Evolutionary conservation across 2,797 vertebrate species (phyloP).

Genomic region (Pogoniulus pusillus): DNA sequence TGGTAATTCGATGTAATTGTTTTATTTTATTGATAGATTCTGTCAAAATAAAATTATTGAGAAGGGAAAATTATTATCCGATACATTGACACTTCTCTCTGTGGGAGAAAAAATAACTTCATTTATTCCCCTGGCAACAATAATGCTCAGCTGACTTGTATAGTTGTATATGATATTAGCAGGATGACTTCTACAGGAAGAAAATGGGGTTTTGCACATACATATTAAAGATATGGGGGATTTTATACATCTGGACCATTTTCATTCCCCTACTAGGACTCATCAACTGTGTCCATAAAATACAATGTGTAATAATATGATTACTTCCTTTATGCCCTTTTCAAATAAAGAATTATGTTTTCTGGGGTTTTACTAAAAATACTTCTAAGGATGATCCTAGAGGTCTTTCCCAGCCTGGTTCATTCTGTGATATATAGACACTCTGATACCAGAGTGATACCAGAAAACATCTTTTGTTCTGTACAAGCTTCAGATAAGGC

Average conservation of each 20-base stretch:
- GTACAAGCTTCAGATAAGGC: not conserved
- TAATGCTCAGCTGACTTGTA: not conserved
- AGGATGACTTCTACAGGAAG: not conserved
- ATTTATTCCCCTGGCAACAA: not conserved
- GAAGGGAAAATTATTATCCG: not conserved
- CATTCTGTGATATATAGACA: not conserved
- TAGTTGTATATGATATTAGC: not conserved
- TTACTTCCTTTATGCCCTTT: not conserved
- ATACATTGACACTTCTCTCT: not conserved
- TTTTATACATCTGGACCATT: not conserved
- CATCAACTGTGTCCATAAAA: not conserved
- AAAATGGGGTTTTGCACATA: not conserved
- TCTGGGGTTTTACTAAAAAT: not conserved
- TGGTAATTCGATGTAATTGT: not conserved
- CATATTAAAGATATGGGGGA: not conserved
- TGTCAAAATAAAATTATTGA: not conserved
- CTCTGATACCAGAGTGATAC: not conserved
- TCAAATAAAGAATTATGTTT: not conserved
- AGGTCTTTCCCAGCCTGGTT: no score
- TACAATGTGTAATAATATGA: not conserved
- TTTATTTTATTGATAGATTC: not conserved
- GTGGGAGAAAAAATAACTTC: not conserved
- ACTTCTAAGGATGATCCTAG: not conserved
- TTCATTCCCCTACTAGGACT: not conserved
- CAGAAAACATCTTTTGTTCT: not conserved